Evolutionary conservation across 1,140 invertebrate genomes (phyloP).

Genomic region (Drosophila bocki): DNA sequence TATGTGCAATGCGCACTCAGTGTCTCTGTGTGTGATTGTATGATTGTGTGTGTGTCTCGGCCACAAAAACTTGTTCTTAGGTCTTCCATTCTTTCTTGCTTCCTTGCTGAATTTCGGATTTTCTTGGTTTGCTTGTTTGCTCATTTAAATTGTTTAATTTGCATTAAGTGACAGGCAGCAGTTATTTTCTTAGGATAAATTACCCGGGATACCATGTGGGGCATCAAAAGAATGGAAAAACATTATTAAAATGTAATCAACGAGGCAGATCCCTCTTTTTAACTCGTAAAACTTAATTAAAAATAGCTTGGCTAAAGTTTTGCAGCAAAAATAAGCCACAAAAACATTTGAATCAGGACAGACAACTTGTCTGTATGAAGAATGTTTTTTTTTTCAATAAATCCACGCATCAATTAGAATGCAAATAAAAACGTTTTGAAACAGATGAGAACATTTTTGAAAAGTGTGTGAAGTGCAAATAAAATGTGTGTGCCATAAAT

Average conservation of each 20-base stretch:
- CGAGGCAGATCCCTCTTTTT: neutral
- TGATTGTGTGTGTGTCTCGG: conserved; percentile 3
- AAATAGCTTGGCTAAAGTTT: conserved; percentile 7
- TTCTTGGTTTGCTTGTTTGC: conserved; percentile 65
- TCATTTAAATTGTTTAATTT: conserved; percentile 82
- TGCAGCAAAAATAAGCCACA: neutral
- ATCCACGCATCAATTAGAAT: conserved; percentile 32
- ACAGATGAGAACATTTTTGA: conserved; percentile 26
- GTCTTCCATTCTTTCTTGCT: conserved; percentile 48
- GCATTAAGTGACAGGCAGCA: conserved; percentile 66
- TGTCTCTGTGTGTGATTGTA: neutral
- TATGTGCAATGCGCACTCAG: conserved; percentile 67
- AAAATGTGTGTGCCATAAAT: conserved; percentile 56
- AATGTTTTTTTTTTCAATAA: neutral
- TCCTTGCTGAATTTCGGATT: conserved; percentile 46
- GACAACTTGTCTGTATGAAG: neutral
- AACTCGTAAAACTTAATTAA: conserved; percentile 22
- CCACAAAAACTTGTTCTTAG: conserved; percentile 27
- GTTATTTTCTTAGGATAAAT: conserved; percentile 38
- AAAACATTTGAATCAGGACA: neutral
- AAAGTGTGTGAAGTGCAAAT: conserved; percentile 38
- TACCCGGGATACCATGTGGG: conserved; percentile 6
- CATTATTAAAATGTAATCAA: conserved; percentile 3
- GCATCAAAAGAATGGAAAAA: conserved; percentile 20
- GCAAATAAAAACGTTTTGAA: conserved; percentile 28